Conservation (phyloP, 2,113 vertebrate genomes). For the Brachypodius melanocephalos region DNA sequence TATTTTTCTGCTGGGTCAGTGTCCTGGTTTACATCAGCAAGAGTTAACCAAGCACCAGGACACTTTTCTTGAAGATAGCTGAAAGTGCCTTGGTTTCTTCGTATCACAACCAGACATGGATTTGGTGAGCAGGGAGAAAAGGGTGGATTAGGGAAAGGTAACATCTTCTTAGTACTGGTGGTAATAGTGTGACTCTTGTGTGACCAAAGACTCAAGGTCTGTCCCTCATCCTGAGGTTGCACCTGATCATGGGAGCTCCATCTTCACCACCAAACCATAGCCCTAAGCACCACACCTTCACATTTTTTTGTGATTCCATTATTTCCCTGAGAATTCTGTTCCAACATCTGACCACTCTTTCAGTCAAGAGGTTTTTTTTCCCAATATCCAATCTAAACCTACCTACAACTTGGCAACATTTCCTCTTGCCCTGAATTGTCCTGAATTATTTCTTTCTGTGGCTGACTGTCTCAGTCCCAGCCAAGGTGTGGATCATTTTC, state of each 20-base stretch:
- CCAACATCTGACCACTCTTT: not conserved
- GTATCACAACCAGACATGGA: fast-evolving
- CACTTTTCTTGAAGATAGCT: not conserved
- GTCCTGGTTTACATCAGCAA: not conserved
- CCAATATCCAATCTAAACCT: not conserved
- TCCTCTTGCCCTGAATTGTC: not conserved
- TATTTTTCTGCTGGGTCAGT: not conserved
- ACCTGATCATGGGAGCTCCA: not conserved
- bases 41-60: not conserved
- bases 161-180: not conserved
- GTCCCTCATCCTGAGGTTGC: not conserved
- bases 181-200: not conserved
- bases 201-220: not conserved
- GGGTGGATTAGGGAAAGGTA: not conserved
- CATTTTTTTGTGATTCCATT: not conserved
- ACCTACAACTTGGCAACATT: not conserved
- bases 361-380: not conserved
- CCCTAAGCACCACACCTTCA: not conserved
- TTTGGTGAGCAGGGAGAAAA: not conserved
- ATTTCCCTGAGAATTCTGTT: not conserved
- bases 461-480: not conserved
- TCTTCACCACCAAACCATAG: not conserved
- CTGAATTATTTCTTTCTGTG: not conserved
- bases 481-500: not conserved
- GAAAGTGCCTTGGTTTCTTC: not conserved